phyloP scores from a whole-genome alignment of 1,140 invertebrate genomes.

The Heliothis subflexa region DNA sequence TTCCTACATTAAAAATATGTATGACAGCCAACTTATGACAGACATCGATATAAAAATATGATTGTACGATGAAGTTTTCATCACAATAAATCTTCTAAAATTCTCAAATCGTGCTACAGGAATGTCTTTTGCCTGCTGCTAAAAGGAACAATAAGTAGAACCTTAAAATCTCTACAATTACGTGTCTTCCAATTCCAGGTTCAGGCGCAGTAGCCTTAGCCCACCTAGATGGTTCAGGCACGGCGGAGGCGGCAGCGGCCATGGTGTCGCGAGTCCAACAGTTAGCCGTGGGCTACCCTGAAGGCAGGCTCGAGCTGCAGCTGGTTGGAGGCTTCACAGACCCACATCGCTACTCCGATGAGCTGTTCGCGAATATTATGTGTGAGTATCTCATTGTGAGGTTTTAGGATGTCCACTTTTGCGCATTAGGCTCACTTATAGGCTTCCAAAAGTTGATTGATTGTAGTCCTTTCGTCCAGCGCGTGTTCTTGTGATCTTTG shows the following conservation, averaged over 20 bases:
- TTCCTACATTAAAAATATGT: too few relatives aligned
- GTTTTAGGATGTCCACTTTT: not conserved
- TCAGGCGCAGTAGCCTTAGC: slow-evolving; percentile 95
- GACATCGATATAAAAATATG: too few relatives aligned
- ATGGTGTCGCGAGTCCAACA: slow-evolving; percentile 95
- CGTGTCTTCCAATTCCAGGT: slow-evolving; percentile 85
- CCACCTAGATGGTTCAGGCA: slow-evolving; percentile 95
- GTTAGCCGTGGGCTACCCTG: slow-evolving; percentile 92
- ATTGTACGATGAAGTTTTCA: too few relatives aligned
- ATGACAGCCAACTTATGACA: too few relatives aligned
- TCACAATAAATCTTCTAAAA: too few relatives aligned
- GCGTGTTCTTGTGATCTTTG: too few relatives aligned
- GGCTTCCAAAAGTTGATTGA: too few relatives aligned
- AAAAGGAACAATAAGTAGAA: not conserved
- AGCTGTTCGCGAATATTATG: slow-evolving; percentile 95
- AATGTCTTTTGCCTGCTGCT: too few relatives aligned
- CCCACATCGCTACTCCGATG: slow-evolving; percentile 90
- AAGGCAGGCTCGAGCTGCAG: slow-evolving; percentile 95
- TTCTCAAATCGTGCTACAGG: too few relatives aligned
- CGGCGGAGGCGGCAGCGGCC: slow-evolving; percentile 92
- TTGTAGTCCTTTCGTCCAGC: too few relatives aligned
- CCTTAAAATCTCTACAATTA: not conserved
- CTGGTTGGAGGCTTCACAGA: slow-evolving; percentile 96
- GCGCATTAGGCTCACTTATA: not conserved
- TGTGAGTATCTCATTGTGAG: slow-evolving; percentile 88